A percentile compares a stretch with the other conserved stretches of the same genome.
phyloP scores from a whole-genome alignment of 35 echinoderm and acorn worm species.

The Diadema setosum region DNA sequence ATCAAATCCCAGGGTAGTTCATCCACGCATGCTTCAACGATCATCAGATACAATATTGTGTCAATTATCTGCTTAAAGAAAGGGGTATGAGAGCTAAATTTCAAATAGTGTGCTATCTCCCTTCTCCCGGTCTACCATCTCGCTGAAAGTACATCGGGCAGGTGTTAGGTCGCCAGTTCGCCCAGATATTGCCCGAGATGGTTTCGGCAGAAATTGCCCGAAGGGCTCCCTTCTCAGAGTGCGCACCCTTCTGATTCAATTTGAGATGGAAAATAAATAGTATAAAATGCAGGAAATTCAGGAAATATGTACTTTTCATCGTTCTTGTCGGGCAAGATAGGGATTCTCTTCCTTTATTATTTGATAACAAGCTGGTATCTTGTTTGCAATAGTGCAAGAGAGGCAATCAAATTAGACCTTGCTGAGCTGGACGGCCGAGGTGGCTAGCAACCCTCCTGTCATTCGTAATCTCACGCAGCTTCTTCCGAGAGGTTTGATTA shows the following conservation, averaged over 20 bases:
- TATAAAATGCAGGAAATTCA: neutral
- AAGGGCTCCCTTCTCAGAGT: neutral
- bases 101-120: neutral
- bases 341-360: neutral
- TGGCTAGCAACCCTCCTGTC: too few species aligned
- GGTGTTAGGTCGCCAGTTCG: too few species aligned
- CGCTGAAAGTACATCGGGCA: neutral
- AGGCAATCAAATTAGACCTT: neutral
- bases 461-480: too few species aligned
- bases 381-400: neutral
- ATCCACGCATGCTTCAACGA: neutral
- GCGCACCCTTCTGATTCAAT: neutral
- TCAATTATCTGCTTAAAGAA: slow-evolving; percentile 7
- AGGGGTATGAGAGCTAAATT: neutral
- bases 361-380: neutral
- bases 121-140: neutral
- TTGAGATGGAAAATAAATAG: slow-evolving; percentile 13
- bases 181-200: neutral
- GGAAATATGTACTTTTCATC: neutral
- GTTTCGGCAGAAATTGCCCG: neutral
- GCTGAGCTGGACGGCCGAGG: too few species aligned
- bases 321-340: neutral
- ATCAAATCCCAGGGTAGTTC: neutral
- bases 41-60: slow-evolving; percentile 4
- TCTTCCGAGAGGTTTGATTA: too few species aligned